Percentiles rank a stretch among this genome's conserved stretches.
Conservation (phyloP, 2,888 invertebrate species). For the Hoplodrina blanda region DNA sequence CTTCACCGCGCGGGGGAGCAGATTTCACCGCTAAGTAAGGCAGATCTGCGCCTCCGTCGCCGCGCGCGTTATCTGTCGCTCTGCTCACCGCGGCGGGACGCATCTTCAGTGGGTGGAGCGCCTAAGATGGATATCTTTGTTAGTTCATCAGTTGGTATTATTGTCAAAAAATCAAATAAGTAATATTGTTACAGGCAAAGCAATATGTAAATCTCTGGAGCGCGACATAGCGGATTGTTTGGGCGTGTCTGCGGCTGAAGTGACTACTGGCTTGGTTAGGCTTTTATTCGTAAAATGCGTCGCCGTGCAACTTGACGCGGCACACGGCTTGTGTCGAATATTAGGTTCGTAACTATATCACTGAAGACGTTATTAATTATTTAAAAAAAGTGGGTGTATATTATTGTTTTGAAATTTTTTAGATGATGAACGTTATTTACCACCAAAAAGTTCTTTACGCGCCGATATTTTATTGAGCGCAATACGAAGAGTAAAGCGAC, state of each 20-base stretch:
- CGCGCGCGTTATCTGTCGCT: too few species aligned
- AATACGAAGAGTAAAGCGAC: conserved; percentile 77
- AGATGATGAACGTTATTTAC: conserved; percentile 85
- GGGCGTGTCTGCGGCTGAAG: conserved; percentile 89
- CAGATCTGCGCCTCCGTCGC: too few species aligned
- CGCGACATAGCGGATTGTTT: conserved; percentile 91
- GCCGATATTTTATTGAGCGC: conserved; percentile 84
- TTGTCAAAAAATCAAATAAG: too few species aligned
- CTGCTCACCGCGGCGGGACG: too few species aligned
- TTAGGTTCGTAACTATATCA: conserved; percentile 70
- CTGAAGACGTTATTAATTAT: not conserved
- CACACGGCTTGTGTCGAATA: conserved; percentile 78
- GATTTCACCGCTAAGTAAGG: too few species aligned
- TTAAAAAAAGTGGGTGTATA: not conserved
- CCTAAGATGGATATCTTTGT: too few species aligned
- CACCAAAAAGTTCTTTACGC: conserved; percentile 82
- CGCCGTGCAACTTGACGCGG: conserved; percentile 84
- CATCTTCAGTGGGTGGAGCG: too few species aligned
- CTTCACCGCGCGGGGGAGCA: too few species aligned
- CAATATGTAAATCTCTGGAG: conserved; percentile 92
- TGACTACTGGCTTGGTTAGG: conserved; percentile 81
- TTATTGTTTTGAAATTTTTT: conserved; percentile 39
- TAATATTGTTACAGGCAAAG: conserved; percentile 85
- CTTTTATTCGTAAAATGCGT: conserved; percentile 83
- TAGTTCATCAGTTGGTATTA: too few species aligned